These are phyloP conservation scores for Salminus brasiliensis DNA, from an alignment of 2,113 vertebrate genomes.

Conservation along the genomic window DNA sequence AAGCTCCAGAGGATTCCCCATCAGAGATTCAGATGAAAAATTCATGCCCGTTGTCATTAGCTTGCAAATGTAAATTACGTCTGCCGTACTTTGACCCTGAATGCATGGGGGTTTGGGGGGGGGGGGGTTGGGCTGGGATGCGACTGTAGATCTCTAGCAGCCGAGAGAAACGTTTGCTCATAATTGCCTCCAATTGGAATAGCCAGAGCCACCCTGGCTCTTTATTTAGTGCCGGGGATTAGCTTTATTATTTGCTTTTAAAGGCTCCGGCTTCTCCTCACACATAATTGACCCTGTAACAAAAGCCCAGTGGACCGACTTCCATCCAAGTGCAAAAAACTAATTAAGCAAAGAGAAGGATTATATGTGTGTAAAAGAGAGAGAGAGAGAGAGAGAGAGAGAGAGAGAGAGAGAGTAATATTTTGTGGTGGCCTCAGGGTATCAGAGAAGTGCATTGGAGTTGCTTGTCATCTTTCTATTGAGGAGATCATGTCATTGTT, in stretches of 20 bases:
- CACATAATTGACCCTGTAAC: constrained; percentile 46
- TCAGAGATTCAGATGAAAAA: constrained; percentile 9
- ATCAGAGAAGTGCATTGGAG: neutral
- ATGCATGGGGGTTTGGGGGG: neutral
- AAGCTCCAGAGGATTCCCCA: neutral
- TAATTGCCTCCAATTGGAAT: constrained; percentile 34
- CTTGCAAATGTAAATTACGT: constrained; percentile 16
- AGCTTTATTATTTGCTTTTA: constrained; percentile 41
- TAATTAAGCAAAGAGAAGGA: constrained; percentile 48
- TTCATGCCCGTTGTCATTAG: neutral
- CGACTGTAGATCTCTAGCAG: neutral
- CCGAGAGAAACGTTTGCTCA: constrained; percentile 7
- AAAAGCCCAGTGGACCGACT: constrained; percentile 48
- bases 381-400: neutral
- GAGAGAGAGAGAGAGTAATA: neutral
- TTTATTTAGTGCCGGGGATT: constrained; percentile 19
- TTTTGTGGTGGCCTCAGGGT: neutral
- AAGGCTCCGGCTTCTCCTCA: constrained; percentile 7
- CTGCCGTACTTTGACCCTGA: constrained; percentile 25
- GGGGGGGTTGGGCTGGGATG: too few species aligned
- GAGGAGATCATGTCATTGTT: neutral
- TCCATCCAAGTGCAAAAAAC: constrained; percentile 44
- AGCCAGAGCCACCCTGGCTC: constrained; percentile 1
- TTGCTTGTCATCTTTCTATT: neutral
- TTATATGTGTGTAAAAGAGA: constrained; percentile 26